These are phyloP conservation scores for Paratrypauchen microcephalus DNA, from an alignment of 2,797 vertebrate genomes.

Conservation along the genomic window DNA sequence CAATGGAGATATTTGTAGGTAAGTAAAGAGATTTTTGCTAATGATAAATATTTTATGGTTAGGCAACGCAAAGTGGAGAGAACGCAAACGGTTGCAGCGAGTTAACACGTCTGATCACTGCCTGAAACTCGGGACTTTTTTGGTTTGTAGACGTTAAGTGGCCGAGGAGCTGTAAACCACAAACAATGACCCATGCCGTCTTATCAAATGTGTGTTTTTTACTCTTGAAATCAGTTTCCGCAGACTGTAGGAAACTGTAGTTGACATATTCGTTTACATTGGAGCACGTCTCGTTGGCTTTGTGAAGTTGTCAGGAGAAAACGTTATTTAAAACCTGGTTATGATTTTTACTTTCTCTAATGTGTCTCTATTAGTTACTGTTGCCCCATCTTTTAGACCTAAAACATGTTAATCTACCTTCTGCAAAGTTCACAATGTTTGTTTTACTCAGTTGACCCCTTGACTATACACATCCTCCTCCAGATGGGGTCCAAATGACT, in stretches of 20 bases:
- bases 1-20: slow-evolving; percentile 72
- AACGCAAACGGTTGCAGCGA: neutral
- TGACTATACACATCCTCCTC: neutral
- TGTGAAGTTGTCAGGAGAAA: neutral
- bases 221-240: neutral
- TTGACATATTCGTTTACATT: neutral
- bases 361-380: neutral
- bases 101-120: neutral
- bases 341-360: neutral
- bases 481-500: too few relatives aligned
- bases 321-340: neutral
- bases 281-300: neutral
- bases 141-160: neutral
- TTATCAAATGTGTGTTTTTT: neutral
- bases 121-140: neutral
- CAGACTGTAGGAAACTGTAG: neutral
- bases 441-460: too few relatives aligned
- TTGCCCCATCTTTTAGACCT: neutral
- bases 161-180: neutral
- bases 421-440: too few relatives aligned
- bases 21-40: slow-evolving; percentile 16
- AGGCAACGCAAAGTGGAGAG: too few relatives aligned
- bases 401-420: neutral
- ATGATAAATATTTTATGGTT: neutral
- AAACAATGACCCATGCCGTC: neutral